Evolutionary conservation across 2,113 vertebrate species (phyloP).

Genomic region (Hyla sarda): DNA sequence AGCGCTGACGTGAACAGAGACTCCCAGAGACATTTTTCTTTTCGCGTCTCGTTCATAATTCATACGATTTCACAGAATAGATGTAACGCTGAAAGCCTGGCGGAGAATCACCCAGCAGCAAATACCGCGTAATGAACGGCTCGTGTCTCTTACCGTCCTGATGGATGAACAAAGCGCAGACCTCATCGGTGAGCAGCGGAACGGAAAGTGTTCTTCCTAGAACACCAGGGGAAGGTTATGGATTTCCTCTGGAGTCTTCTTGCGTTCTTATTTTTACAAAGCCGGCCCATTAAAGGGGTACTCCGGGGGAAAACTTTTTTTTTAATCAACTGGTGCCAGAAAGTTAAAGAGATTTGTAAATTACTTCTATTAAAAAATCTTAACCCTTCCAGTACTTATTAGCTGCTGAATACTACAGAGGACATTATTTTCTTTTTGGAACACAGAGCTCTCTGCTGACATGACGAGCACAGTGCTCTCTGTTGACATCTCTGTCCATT

Average conservation of each 20-base stretch:
- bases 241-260: background rate
- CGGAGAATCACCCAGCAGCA: background rate
- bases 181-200: background rate
- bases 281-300: background rate
- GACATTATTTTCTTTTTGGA: too few species aligned
- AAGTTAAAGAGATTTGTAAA: too few species aligned
- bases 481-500: too few species aligned
- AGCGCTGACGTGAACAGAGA: constrained; percentile 2
- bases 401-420: too few species aligned
- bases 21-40: constrained; percentile 13
- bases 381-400: too few species aligned
- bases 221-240: background rate
- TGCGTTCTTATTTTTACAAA: background rate
- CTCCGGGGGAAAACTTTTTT: too few species aligned
- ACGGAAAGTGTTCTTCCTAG: background rate
- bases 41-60: constrained; percentile 3
- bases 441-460: too few species aligned
- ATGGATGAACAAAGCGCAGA: background rate
- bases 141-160: background rate
- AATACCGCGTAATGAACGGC: background rate
- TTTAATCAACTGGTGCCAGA: too few species aligned
- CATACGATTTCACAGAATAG: background rate
- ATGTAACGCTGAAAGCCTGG: constrained; percentile 6
- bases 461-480: too few species aligned
- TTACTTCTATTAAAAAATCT: too few species aligned